Base-by-base conservation (phyloP, 2,113 vertebrate species). In the Salvelinus alpinus region DNA sequence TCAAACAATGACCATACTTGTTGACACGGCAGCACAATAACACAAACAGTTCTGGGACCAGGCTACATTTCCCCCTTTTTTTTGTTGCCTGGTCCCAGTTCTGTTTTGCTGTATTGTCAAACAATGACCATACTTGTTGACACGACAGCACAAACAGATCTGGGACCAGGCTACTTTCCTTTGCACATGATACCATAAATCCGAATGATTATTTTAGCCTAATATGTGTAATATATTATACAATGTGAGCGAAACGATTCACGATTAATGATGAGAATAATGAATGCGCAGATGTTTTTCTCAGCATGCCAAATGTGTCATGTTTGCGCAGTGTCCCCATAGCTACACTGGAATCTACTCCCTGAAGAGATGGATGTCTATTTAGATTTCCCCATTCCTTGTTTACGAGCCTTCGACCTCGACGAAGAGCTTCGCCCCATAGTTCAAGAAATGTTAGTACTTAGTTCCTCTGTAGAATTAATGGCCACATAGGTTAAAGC, bases 361-460 rank as follows among this genome's bases (percentile, higher is more conserved):
- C 60, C 24, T 11, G 2, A 18, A 27, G 47, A 38, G 66, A 60
- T 71, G 34, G 22, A 76, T 76, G 78, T 60, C 5, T 76, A 73
- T 84, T 87, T 84, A 75, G n/a, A 71, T 64, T 75, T 77, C n/a
- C 67, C 29, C 59, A 48, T 25, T 64, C 22, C 48, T 16, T 79
- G 82, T 62, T 77, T 76, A 38, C 22, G 20, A 3, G 18, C 68
- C 24, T 20, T 8, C 27, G 60, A 64, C 70, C 64, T 76, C 18
- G 59, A 11, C 38, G 18, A 62, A 60, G 47, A 48, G 13, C 12
- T 66, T 25, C 2, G 24, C 60, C 38, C 29, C 1, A 2, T 20
- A 2, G 38, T 44, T 44, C 1, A 44, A 44, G 3, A 54, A 54
- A 18, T n/a, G 27, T 7, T 11, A 51, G 57, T 18, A 5, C 51